Percentiles rank a stretch among this genome's conserved stretches.
Conservation (phyloP, 1,140 invertebrate species). For the Drosophila novamexicana region DNA sequence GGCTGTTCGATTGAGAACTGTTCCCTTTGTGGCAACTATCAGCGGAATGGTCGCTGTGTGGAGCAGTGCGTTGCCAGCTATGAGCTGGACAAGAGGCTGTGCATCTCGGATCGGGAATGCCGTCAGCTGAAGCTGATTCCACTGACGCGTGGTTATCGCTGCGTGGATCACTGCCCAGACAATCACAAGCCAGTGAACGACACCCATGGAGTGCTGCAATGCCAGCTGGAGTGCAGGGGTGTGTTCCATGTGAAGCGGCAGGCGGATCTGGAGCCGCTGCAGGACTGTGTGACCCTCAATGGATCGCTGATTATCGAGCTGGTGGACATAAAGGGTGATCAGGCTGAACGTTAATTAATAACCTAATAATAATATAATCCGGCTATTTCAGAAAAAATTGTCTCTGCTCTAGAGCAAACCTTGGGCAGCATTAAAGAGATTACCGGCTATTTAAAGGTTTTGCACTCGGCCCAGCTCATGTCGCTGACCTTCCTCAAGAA, state of each 20-base stretch:
- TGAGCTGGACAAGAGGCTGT: conserved; percentile 53
- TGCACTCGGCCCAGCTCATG: conserved; percentile 90
- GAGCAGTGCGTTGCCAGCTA: conserved; percentile 61
- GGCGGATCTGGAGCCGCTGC: conserved; percentile 46
- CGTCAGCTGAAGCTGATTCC: conserved; percentile 55
- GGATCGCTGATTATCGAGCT: conserved; percentile 74
- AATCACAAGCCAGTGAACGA: conserved; percentile 50
- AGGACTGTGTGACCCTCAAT: conserved; percentile 67
- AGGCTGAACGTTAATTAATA: neutral
- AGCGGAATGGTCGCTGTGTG: conserved; percentile 40
- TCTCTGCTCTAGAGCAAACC: conserved; percentile 87
- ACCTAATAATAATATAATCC: neutral
- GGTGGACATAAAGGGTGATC: conserved; percentile 62
- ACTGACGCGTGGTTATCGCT: conserved; percentile 44
- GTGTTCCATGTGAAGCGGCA: conserved; percentile 51
- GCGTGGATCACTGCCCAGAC: conserved; percentile 59
- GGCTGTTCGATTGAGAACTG: conserved; percentile 60
- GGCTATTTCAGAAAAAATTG: conserved; percentile 60
- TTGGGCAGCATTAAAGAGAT: conserved; percentile 91
- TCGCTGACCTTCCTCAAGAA: conserved; percentile 91
- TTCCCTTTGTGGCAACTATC: conserved; percentile 56
- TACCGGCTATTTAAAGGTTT: conserved; percentile 91
- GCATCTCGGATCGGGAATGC: conserved; percentile 58
- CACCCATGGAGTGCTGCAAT: conserved; percentile 33
- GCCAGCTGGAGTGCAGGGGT: conserved; percentile 61